These are phyloP conservation scores for Neosilurus hyrtlii DNA, from an alignment of 2,797 vertebrate genomes.

Conservation along the genomic window DNA sequence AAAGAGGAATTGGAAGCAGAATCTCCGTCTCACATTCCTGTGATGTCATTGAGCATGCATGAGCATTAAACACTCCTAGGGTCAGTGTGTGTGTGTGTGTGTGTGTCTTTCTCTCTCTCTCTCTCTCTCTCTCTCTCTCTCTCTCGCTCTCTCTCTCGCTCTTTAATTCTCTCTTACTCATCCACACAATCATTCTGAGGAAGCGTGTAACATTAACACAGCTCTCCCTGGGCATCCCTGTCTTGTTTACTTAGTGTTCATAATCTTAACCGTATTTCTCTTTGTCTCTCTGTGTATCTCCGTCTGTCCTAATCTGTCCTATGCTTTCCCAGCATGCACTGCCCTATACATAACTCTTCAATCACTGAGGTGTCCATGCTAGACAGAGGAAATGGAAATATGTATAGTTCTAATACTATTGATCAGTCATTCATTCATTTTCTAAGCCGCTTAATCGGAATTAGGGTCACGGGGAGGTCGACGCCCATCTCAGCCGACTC, in stretches of 20 bases:
- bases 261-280: not conserved
- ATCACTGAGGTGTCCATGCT: not conserved
- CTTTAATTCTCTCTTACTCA: not conserved
- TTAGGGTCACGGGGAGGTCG: no score
- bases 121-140: not conserved
- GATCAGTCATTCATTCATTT: no score
- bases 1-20: constrained; percentile 36
- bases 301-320: not conserved
- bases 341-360: not conserved
- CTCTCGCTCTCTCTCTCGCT: not conserved
- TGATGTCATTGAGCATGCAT: constrained; percentile 34
- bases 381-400: no score
- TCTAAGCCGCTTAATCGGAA: no score
- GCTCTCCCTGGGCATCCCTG: not conserved
- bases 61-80: constrained; percentile 3
- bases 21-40: constrained; percentile 23
- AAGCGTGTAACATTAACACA: not conserved
- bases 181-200: constrained; percentile 7
- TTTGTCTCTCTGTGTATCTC: not conserved
- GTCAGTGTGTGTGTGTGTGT: not conserved
- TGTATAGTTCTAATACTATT: no score
- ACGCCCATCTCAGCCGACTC: no score
- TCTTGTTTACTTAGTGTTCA: not conserved
- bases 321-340: not conserved
- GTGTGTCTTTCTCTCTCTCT: not conserved